Percentiles rank a stretch among this genome's conserved stretches.
Evolutionary conservation across 2,113 vertebrate genomes (phyloP).

Genomic region (Nibea albiflora): DNA sequence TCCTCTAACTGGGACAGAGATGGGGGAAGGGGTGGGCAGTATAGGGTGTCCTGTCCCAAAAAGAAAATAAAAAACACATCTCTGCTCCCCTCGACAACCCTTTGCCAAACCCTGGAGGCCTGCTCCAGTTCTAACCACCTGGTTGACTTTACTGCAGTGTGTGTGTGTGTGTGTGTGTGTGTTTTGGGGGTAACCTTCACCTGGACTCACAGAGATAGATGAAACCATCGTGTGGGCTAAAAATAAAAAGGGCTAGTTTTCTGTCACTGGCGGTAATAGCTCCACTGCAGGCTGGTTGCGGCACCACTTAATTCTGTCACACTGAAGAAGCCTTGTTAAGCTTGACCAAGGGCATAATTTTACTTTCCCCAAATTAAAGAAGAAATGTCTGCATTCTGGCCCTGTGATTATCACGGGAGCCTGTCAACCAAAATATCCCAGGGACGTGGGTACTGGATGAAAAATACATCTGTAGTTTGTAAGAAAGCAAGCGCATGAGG

Average conservation of each 20-base stretch:
- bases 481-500: background rate
- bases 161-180: constrained; percentile 17
- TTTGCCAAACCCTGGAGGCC: constrained; percentile 71
- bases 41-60: constrained; percentile 63
- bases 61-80: background rate
- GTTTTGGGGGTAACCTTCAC: constrained; percentile 43
- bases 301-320: constrained; percentile 47
- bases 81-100: constrained; percentile 25
- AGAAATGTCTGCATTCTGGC: constrained; percentile 61
- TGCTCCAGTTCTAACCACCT: constrained; percentile 81
- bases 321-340: constrained; percentile 45
- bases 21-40: constrained; percentile 34
- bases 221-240: constrained; percentile 28
- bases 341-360: constrained; percentile 57
- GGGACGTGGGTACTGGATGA: constrained; percentile 37
- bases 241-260: constrained; percentile 49
- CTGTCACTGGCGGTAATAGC: constrained; percentile 33
- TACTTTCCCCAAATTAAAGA: constrained; percentile 61
- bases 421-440: constrained; percentile 65
- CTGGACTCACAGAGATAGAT: constrained; percentile 49
- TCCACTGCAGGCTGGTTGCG: constrained; percentile 17
- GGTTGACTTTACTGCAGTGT: constrained; percentile 73
- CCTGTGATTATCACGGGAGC: constrained; percentile 55
- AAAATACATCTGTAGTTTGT: constrained; percentile 67
- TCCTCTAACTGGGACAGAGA: constrained; percentile 73